Evolutionary conservation across 2,113 vertebrate species (phyloP).

Genomic region (Symphodus melops): DNA sequence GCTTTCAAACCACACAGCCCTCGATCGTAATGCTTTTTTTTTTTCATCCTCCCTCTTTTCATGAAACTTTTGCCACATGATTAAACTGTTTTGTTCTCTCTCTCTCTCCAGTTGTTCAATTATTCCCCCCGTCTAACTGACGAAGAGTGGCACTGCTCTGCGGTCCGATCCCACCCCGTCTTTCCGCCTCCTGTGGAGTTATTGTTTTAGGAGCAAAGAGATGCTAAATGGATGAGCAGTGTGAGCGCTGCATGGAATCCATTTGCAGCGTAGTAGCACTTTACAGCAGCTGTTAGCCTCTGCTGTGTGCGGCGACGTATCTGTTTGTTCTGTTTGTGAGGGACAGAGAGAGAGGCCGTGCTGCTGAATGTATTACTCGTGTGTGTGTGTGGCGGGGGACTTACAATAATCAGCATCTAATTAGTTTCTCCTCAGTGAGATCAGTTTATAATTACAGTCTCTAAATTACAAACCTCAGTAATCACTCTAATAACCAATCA

Average conservation of each 20-base stretch:
- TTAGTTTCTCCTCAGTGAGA: slow-evolving; percentile 26
- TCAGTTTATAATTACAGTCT: slow-evolving; percentile 42
- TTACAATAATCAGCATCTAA: slow-evolving; percentile 40
- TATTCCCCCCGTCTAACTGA: slow-evolving; percentile 65
- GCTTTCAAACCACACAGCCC: slow-evolving; percentile 1
- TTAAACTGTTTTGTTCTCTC: slow-evolving; percentile 55
- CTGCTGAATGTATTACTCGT: slow-evolving; percentile 36
- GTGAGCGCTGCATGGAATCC: slow-evolving; percentile 53
- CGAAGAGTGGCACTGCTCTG: slow-evolving; percentile 53
- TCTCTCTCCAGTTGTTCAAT: slow-evolving; percentile 68
- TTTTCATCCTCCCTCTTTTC: slow-evolving; percentile 27
- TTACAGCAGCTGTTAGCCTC: slow-evolving; percentile 48
- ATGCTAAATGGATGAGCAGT: slow-evolving; percentile 63
- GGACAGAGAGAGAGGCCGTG: slow-evolving; percentile 8
- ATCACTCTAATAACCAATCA: slow-evolving; percentile 14
- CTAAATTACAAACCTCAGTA: slow-evolving; percentile 18
- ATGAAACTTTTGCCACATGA: slow-evolving; percentile 69
- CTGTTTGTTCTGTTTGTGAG: slow-evolving; percentile 19
- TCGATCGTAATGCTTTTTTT: slow-evolving; percentile 33
- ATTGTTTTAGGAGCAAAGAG: slow-evolving; percentile 62
- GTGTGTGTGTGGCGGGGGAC: slow-evolving; percentile 3
- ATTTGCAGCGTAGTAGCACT: slow-evolving; percentile 53
- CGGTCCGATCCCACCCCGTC: slow-evolving; percentile 4
- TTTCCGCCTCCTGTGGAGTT: slow-evolving; percentile 34
- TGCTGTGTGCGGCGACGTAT: slow-evolving; percentile 18